Conservation (phyloP, 2,888 invertebrate genomes). For the Mythimna ferrago region DNA sequence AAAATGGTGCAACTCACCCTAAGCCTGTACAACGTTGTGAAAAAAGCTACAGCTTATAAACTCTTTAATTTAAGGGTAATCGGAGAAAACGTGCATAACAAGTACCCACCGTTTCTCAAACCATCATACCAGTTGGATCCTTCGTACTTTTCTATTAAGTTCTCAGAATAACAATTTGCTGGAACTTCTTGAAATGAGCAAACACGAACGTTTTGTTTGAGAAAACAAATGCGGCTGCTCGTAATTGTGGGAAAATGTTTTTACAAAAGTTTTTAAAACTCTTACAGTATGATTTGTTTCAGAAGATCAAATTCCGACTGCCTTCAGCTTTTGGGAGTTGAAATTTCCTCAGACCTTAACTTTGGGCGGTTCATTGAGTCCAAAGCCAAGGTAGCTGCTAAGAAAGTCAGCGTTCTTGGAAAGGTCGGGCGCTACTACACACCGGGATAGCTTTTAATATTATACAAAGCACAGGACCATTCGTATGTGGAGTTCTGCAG, state of each 20-base stretch:
- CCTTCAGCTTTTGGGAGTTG: no score
- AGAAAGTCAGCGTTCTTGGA: no score
- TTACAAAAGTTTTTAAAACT: not conserved
- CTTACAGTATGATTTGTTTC: no score
- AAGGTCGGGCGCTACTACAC: no score
- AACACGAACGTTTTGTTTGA: not conserved
- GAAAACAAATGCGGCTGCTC: slow-evolving; percentile 21
- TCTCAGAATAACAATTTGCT: slow-evolving; percentile 39
- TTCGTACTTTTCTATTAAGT: slow-evolving; percentile 18
- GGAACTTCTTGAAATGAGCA: slow-evolving; percentile 20
- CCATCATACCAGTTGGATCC: not conserved
- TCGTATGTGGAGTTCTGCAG: no score
- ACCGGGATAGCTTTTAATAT: no score
- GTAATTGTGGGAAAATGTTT: slow-evolving; percentile 9
- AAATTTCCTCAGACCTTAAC: no score
- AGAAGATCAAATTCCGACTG: not conserved
- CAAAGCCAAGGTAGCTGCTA: no score
- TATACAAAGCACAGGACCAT: no score
- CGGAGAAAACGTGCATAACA: slow-evolving; percentile 20
- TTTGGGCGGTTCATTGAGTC: no score
- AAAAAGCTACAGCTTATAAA: slow-evolving; percentile 5
- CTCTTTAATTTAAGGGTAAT: slow-evolving; percentile 31
- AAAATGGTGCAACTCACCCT: no score
- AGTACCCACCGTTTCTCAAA: slow-evolving; percentile 25
- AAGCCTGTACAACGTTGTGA: no score